Conservation (phyloP, 2,797 vertebrate species). For the Coluber constrictor region DNA sequence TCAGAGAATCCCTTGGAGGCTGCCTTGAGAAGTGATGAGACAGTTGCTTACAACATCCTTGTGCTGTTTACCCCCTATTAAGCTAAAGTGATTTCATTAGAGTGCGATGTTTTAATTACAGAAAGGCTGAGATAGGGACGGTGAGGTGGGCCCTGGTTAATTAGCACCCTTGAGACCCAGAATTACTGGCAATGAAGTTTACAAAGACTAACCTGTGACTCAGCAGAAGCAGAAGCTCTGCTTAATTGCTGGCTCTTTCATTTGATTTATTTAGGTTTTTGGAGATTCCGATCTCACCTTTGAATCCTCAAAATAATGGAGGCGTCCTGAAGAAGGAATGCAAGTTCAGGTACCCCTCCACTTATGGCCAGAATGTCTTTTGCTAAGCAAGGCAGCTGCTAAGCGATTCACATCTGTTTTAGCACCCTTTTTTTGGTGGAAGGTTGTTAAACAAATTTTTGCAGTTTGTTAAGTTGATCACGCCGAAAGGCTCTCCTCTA, state of each 20-base stretch:
- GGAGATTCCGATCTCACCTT: background rate
- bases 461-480: background rate
- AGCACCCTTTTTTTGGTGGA: no score
- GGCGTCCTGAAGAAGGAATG: background rate
- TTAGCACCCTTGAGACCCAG: slow-evolving; percentile 1
- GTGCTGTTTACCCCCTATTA: background rate
- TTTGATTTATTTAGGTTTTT: background rate
- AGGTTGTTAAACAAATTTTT: no score
- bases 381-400: background rate
- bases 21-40: background rate
- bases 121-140: background rate
- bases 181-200: background rate
- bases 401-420: no score
- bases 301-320: background rate
- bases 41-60: background rate
- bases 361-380: background rate
- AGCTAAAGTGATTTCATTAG: slow-evolving; percentile 14
- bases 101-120: slow-evolving; percentile 20
- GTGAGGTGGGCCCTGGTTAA: background rate
- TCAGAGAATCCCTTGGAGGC: background rate
- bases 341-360: background rate
- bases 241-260: background rate
- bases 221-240: background rate
- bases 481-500: background rate
- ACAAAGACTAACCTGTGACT: background rate